Evolutionary conservation across 2,113 vertebrate genomes (phyloP), one percentile per base, ranked within the genome.

Genomic region (Puma concolor): DNA sequence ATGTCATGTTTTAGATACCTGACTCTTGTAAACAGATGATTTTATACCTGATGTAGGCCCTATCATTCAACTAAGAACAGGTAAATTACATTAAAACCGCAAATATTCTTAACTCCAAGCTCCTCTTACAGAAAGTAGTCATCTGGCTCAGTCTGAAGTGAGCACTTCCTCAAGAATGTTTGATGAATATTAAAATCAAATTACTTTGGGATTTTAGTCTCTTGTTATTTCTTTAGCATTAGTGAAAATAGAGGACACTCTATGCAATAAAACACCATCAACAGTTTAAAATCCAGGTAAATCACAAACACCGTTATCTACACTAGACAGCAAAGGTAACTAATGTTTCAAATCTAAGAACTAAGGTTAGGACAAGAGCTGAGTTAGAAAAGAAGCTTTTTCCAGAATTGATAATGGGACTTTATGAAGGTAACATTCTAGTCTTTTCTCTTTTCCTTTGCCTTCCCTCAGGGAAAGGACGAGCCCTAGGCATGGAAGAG

Each of bases 1-100:
- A 94, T 19, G 94, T 94, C 89, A 85, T 3, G 38, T 93, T 96
- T 84, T 48, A 91, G 76, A 97, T 41, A 67, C 57, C n/a, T 69
- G 85, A 93, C 64, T 95, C 50, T 80, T 80, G 7, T 48, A 60
- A 90, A 93, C 81, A 91, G 48, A 93, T 91, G 86, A 88, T 64
- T 95, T 93, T 88, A 82, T 74, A 27, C 25, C 31, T 84, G 76
- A 29, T 21, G 8, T 44, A 74, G 14, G 88, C 79, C 19, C 15
- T 88, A 88, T 54, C 27, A 27, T 38, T 63, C 91, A 95, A 94
- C 83, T 71, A 67, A 13, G 10, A 67, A 48, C 23, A 84, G n/a
- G 60, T 94, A 88, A 95, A 36, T 87, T 91, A 91, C 7, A 88
- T 31, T 38, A 96, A 41, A 76, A 88, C 44, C 54, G 21, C 0